Evolutionary conservation across 2,113 vertebrate species (phyloP).

Genomic region (Bothrops jararaca): DNA sequence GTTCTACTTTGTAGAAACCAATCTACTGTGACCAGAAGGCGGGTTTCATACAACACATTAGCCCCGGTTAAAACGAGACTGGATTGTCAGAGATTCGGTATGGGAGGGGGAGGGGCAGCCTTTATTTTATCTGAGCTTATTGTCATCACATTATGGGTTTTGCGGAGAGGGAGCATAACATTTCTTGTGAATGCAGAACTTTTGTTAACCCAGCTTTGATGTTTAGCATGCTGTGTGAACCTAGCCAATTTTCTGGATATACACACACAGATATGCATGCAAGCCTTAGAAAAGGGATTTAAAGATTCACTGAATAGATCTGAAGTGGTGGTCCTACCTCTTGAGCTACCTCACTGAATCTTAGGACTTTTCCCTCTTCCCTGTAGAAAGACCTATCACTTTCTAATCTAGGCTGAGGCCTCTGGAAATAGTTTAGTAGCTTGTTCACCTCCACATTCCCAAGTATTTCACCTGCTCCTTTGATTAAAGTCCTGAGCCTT

Average conservation of each 20-base stretch:
- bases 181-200: neutral
- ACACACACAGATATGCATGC: neutral
- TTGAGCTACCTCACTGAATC: neutral
- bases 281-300: neutral
- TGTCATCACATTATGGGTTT: neutral
- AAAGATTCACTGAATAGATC: neutral
- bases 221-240: neutral
- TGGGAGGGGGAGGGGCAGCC: accelerated
- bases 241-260: neutral
- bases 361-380: neutral
- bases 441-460: neutral
- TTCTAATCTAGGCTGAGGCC: neutral
- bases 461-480: neutral
- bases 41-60: neutral
- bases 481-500: neutral
- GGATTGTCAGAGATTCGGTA: neutral
- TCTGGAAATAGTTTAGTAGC: neutral
- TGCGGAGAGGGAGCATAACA: neutral
- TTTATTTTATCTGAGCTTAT: neutral
- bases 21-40: neutral
- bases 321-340: neutral
- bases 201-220: neutral
- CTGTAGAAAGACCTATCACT: neutral
- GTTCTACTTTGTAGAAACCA: neutral
- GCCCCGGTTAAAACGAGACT: neutral